Evolutionary conservation across 92 coral and sea anemone genomes (phyloP), one percentile per base, ranked within the genome.

Genomic region (Phymanthus crucifer): DNA sequence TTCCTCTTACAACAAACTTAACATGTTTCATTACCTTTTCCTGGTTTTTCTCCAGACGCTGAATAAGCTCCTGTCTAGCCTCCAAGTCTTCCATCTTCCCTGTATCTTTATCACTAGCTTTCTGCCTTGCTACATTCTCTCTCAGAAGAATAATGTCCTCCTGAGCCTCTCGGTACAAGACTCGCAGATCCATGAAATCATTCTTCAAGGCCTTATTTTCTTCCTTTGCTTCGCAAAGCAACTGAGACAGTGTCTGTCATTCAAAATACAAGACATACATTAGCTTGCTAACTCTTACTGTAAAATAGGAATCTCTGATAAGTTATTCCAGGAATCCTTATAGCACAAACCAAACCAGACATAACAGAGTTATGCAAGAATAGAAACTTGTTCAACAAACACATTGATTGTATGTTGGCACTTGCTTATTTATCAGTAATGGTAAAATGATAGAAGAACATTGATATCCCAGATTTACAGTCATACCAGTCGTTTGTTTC

Each of bases 161-260:
- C 65, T 95, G 98, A 33, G 98, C 94, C 78, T 95, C 98, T 73
- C 80, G 78, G 86, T 95, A 95, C 72, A 95, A 88, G 73, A 78
- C 92, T 50, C 92, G 83, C 69, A 95, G 77, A 35, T 88, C 97
- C 75, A 80, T 87, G 66, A 95, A 86, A 83, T 95, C 98, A 75
- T 92, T 90, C 34, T 79, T 87, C 40, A 92, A 75, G 14, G 97
- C 97, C 56, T 95, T 93, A 89, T 93, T 95, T 38, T 89, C 97
- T 46, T 88, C 97, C 9, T 91, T 84, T 12, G 94, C 78, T 68
- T 95, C 98, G 90, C 87, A 81, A 38, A 95, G 80, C 23, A 95
- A 68, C 71, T 95, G 98, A 18, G 97, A 89, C 6, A 95, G 84
- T 5, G 97, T 93, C 91, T 95, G 80, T 8, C 37, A 64, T 29